Base-by-base conservation (phyloP, 2,888 invertebrate genomes). In the Euplagia quadripunctaria region DNA sequence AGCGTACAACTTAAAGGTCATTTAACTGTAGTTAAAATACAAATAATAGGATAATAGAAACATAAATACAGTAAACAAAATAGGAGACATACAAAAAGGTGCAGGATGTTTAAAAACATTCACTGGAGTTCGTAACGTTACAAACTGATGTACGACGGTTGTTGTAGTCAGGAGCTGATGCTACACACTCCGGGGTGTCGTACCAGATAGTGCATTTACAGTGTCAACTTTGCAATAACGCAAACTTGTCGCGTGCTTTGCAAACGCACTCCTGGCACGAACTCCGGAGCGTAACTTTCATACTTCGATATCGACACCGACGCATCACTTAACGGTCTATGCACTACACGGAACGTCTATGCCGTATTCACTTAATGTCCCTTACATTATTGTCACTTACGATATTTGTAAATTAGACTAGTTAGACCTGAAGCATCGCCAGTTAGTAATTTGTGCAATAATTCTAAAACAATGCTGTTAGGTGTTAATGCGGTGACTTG, bases 181-280 rank as follows among this genome's bases (percentile, higher is more conserved):
- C 90, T 90, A 92, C 90, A 96, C 97, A 96, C 96, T 94, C 96
- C 97, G 97, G 98, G 97, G 97, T 98, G 98, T 98, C 98, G 99
- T 99, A 99, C 99, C 99, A 99, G 99, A 99, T 99, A 98, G 99
- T 99, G 99, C 99, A 99, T 99, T 99, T 99, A 99, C 99, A 99
- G 97, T 96, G 96, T 97, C 94, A 95, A 94, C 90, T 93, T 94
- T 95, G 95, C 94, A 84, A 88, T 88, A 93, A 93, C 91, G 94
- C 94, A 94, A 96, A 93, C 89, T 92, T 92, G 94, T 90, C 89
- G 90, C 91, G 95, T 94, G 95, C 96, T 96, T 96, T 99, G 99
- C 98, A 99, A 98, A 99, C 98, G 98, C 99, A 98, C 98, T 97
- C 98, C 99, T 99, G 99, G 98, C 98, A 99, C 98, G 98, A 97